Conservation (phyloP, 2,888 invertebrate genomes). For the Euzophera pinguis region DNA sequence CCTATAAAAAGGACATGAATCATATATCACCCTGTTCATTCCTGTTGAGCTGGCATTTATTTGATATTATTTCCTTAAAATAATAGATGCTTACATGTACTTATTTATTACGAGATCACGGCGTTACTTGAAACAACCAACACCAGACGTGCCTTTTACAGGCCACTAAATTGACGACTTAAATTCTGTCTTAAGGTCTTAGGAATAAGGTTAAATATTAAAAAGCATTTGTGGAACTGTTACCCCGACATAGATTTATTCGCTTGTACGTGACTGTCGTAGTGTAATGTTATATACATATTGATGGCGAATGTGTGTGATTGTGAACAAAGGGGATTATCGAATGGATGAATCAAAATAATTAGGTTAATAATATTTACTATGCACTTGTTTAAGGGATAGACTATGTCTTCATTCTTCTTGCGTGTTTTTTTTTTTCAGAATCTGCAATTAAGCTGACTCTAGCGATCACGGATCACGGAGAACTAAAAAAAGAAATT, state of each 20-base stretch:
- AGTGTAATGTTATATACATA: conserved; percentile 1
- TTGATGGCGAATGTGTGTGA: conserved; percentile 1
- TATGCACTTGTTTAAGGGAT: too few species aligned
- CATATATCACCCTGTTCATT: too few species aligned
- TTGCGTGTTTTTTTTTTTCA: too few species aligned
- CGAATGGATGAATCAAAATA: too few species aligned
- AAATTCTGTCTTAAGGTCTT: background rate
- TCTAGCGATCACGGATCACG: too few species aligned
- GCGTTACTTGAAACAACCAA: background rate
- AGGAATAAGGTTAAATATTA: background rate
- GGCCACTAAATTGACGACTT: background rate
- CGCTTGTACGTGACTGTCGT: conserved; percentile 2
- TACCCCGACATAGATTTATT: conserved; percentile 4
- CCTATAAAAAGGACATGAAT: too few species aligned
- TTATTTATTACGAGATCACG: background rate
- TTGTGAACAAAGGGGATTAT: conserved; percentile 1
- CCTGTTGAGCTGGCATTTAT: too few species aligned
- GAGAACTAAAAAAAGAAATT: too few species aligned
- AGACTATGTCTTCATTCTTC: too few species aligned
- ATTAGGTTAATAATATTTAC: too few species aligned
- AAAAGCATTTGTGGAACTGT: background rate
- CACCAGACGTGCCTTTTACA: background rate
- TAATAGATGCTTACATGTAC: background rate
- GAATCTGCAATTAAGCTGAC: too few species aligned
- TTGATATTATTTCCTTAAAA: too few species aligned